A percentile compares a stretch with the other conserved stretches of the same genome.
These are phyloP conservation scores for Paracyprichromis sp. DNA, from an alignment of 2,113 vertebrate genomes.

Conservation along the genomic window DNA sequence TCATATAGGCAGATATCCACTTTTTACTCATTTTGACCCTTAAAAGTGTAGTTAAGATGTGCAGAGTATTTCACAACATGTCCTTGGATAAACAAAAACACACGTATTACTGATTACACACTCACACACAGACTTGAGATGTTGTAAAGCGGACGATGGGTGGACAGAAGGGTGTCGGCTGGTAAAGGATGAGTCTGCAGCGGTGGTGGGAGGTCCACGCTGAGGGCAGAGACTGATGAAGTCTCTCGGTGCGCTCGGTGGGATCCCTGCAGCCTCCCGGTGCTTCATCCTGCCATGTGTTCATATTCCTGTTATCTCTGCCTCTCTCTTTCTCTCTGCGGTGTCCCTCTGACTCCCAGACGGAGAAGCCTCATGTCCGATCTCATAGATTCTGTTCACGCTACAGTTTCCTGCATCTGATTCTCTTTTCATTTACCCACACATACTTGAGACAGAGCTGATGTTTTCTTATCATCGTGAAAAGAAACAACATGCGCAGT, in stretches of 20 bases:
- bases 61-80: background rate
- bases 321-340: background rate
- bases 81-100: background rate
- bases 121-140: background rate
- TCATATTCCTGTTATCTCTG: background rate
- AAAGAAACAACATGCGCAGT: background rate
- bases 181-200: slow-evolving; percentile 17
- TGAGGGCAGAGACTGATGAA: slow-evolving; percentile 16
- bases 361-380: background rate
- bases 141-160: background rate
- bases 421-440: background rate
- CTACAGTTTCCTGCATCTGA: background rate
- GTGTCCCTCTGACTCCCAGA: background rate
- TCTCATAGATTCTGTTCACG: background rate
- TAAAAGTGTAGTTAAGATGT: background rate
- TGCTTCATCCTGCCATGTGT: background rate
- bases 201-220: slow-evolving; percentile 6
- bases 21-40: background rate
- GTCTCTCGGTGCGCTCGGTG: background rate
- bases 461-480: background rate
- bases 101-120: background rate
- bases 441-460: background rate
- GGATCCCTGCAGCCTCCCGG: background rate
- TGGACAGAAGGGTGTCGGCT: slow-evolving; percentile 8
- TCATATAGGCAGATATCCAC: background rate